Evolutionary conservation across 2,888 invertebrate genomes (phyloP).

Genomic region (Venusia cambrica): DNA sequence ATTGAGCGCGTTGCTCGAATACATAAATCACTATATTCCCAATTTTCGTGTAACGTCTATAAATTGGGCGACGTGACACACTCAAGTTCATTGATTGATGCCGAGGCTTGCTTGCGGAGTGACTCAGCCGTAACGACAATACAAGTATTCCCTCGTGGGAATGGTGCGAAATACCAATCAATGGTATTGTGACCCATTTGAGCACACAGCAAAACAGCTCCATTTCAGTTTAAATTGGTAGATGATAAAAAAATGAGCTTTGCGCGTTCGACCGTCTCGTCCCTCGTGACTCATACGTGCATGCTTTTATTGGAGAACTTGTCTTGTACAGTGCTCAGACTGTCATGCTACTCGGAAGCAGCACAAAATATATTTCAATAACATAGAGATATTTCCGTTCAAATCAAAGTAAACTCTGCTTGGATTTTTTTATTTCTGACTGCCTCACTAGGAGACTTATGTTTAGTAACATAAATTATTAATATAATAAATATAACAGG

Average conservation of each 20-base stretch:
- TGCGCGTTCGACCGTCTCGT: conserved; percentile 29
- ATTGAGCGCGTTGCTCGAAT: too few relatives aligned
- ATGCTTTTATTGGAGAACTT: conserved; percentile 41
- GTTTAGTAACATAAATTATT: too few relatives aligned
- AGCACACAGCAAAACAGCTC: conserved; percentile 48
- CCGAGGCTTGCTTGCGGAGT: conserved; percentile 14
- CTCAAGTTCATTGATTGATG: conserved; percentile 27
- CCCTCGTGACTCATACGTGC: conserved; percentile 56
- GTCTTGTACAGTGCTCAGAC: conserved; percentile 39
- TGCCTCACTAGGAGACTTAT: too few relatives aligned
- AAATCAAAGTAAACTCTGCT: too few relatives aligned
- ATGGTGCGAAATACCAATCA: conserved; percentile 30
- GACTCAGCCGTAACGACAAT: conserved; percentile 20
- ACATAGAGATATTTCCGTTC: too few relatives aligned
- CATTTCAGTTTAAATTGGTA: conserved; percentile 59
- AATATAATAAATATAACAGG: too few relatives aligned
- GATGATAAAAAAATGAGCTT: conserved; percentile 57
- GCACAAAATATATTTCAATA: too few relatives aligned
- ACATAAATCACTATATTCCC: conserved; percentile 6
- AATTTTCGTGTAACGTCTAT: conserved; percentile 16
- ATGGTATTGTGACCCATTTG: conserved; percentile 31
- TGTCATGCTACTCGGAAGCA: too few relatives aligned
- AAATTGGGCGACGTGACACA: conserved; percentile 15
- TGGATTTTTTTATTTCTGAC: too few relatives aligned
- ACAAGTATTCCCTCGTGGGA: conserved; percentile 24